Percentiles rank a stretch among this genome's conserved stretches.
Evolutionary conservation across 2,888 invertebrate species (phyloP).

Genomic region (Eupithecia tripunctaria): DNA sequence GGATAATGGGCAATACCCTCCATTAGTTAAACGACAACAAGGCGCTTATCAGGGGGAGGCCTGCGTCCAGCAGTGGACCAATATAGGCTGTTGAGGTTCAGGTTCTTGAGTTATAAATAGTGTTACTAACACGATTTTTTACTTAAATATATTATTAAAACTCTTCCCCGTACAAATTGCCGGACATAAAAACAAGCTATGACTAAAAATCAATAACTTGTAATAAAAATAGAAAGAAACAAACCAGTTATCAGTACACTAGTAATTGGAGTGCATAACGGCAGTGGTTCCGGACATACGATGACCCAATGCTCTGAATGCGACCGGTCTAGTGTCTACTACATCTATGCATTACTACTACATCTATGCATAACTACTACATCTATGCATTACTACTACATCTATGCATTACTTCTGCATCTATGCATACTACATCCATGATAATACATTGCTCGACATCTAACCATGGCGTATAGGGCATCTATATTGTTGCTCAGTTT

Average conservation of each 20-base stretch:
- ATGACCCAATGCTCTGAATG: conserved; percentile 34
- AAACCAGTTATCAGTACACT: neutral
- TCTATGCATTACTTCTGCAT: too few relatives aligned
- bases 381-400: neutral
- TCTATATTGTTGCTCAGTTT: too few relatives aligned
- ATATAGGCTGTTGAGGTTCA: too few relatives aligned
- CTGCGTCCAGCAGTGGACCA: too few relatives aligned
- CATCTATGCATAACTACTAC: too few relatives aligned
- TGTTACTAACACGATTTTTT: too few relatives aligned
- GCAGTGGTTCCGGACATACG: conserved; percentile 28
- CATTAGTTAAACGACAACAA: too few relatives aligned
- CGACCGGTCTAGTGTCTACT: conserved; percentile 26
- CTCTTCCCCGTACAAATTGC: neutral
- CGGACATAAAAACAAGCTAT: neutral
- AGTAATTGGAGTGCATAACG: conserved; percentile 24
- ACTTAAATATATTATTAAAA: neutral
- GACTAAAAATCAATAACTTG: conserved; percentile 1
- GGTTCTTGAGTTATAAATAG: too few relatives aligned
- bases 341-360: neutral
- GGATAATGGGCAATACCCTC: too few relatives aligned
- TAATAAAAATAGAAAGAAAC: neutral
- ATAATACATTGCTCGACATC: neutral
- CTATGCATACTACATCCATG: neutral
- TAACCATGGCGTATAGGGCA: neutral
- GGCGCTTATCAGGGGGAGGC: too few relatives aligned